Base-by-base conservation (phyloP, 2,888 invertebrate species). In the Anarsia innoxiella region DNA sequence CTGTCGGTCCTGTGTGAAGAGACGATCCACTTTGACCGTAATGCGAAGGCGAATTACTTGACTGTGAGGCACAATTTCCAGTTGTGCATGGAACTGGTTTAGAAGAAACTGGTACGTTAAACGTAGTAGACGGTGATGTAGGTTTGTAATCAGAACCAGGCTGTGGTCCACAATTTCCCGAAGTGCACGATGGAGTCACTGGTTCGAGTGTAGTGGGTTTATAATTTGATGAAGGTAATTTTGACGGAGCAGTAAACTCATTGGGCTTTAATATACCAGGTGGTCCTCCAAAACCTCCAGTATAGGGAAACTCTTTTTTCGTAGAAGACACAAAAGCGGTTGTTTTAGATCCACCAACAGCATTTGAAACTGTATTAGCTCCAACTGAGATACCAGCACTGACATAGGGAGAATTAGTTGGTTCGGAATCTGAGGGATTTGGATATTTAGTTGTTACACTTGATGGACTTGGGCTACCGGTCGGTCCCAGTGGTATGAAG, bases 261-360 rank as follows among this genome's bases (percentile, higher is more conserved):
- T 41, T 41, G n/a, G 44, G 45, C 33, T 44, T 52, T 40, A 37
- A 41, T 23, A 53, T 36, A 23, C 55, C 57, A 19, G 51, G 16
- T n/a, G 52, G 45, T 12, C 56, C 60, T 11, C 54, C 56, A 39
- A 61, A 59, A 10, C 56, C 52, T 12, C 59, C 59, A 26, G 51
- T 47, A 33, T 61, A 61, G n/a, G 37, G 25, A 26, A 31, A 36
- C 27, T 45, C 43, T 41, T 41, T 40, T 16, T 11, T 30, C 19
- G 26, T 6, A 23, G 25, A 25, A n/a, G 40, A 11, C 14, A 16
- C 12, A 12, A 13, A 14, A 12, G 42, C 12, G 16, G 34, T 25
- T 6, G 8, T 8, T 19, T n/a, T 19, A 19, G 6, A 25, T 25
- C 12, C 10, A 26, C 36, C 28, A 15, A 19, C 19, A 19, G 19